phyloP scores from a whole-genome alignment of 2,113 vertebrate genomes.

The Rhinopomastus cyanomelas region DNA sequence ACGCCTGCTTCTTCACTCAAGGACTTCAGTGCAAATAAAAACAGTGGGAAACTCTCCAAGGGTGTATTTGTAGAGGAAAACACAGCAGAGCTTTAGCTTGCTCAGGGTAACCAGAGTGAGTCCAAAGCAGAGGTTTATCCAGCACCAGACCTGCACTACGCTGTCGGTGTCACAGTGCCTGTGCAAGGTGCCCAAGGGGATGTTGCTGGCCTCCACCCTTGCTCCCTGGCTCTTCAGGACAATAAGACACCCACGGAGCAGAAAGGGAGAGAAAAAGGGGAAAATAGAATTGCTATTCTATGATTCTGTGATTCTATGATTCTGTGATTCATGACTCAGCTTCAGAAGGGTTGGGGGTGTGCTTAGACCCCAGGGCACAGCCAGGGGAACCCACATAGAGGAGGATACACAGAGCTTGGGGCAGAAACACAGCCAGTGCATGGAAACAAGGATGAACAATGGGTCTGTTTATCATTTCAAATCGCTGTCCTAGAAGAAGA shows the following conservation, averaged over 20 bases:
- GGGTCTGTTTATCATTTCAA: neutral
- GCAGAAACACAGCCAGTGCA: neutral
- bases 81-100: neutral
- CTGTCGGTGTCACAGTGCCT: neutral
- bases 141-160: neutral
- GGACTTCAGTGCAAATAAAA: neutral
- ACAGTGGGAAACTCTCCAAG: accelerated
- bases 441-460: neutral
- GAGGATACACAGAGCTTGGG: neutral
- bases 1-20: neutral
- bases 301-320: too few species aligned
- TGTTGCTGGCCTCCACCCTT: neutral
- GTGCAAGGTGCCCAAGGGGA: neutral
- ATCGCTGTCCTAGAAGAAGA: neutral
- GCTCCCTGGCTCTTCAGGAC: neutral
- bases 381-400: neutral
- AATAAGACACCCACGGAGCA: neutral
- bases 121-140: neutral
- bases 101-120: neutral
- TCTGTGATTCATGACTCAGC: neutral
- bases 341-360: neutral
- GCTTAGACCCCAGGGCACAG: neutral
- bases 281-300: neutral
- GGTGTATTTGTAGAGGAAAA: neutral
- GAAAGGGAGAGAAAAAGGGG: neutral